A percentile compares a stretch with the other conserved stretches of the same genome.
These are phyloP conservation scores for Hyperoodon ampullatus DNA, from an alignment of 2,113 vertebrate species.

Conservation along the genomic window DNA sequence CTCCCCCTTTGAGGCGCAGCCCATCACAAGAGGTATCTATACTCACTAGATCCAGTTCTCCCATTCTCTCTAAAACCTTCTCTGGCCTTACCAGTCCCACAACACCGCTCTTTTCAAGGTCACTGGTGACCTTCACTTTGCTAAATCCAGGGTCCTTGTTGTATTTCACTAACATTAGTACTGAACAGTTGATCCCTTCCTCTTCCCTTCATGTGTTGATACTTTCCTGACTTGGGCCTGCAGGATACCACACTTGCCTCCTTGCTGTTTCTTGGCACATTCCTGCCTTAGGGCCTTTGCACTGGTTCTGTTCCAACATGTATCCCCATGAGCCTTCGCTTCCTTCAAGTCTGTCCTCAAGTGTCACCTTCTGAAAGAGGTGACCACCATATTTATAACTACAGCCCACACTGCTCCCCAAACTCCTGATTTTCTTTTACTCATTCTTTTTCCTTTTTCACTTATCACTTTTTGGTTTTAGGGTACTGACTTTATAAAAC, in stretches of 20 bases:
- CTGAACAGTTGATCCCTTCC: neutral
- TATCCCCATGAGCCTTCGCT: neutral
- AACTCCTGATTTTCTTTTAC: neutral
- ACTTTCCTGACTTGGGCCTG: neutral
- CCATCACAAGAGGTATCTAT: neutral
- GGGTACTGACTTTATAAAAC: neutral
- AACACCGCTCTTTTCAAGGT: neutral
- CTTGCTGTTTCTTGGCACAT: neutral
- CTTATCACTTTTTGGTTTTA: neutral
- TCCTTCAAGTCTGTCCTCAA: neutral
- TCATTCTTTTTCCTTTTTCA: neutral
- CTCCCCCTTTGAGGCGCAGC: neutral
- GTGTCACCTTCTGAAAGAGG: neutral
- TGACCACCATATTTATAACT: neutral
- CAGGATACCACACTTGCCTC: neutral
- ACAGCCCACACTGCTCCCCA: neutral
- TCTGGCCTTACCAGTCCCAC: neutral
- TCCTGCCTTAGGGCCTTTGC: neutral
- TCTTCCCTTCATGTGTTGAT: neutral
- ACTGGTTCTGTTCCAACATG: neutral
- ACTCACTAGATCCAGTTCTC: neutral
- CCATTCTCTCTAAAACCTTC: neutral
- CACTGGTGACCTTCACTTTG: neutral
- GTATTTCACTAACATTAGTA: neutral
- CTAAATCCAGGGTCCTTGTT: neutral